phyloP scores from a whole-genome alignment of 2,797 vertebrate genomes.

The Alosa sapidissima region DNA sequence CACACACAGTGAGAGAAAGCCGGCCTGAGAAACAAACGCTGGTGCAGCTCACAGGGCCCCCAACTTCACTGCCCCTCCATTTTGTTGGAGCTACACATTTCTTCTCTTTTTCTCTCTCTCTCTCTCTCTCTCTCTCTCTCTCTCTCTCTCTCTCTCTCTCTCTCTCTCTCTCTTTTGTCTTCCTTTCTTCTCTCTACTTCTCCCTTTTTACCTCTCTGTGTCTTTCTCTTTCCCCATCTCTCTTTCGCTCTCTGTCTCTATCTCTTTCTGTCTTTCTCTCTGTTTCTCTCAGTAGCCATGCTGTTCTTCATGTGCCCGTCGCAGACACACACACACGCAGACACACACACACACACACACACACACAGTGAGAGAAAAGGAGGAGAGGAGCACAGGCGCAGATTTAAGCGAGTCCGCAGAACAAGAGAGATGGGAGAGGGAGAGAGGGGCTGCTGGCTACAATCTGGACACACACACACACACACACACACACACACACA shows the following conservation, averaged over 20 bases:
- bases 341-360: not conserved
- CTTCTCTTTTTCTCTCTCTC: constrained; percentile 32
- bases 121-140: not conserved
- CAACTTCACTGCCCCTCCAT: not conserved
- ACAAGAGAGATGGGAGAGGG: too few relatives aligned
- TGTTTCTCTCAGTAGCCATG: not conserved
- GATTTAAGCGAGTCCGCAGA: too few relatives aligned
- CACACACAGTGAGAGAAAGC: not conserved
- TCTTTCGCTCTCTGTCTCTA: constrained; percentile 62
- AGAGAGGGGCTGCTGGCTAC: too few relatives aligned
- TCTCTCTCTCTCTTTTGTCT: constrained; percentile 2
- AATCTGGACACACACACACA: not conserved
- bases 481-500: not conserved
- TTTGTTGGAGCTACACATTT: not conserved
- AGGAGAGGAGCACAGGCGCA: too few relatives aligned
- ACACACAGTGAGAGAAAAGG: not conserved
- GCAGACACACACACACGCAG: constrained; percentile 5
- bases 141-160: not conserved
- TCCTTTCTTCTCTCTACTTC: constrained; percentile 34
- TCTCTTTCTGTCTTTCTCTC: constrained; percentile 39
- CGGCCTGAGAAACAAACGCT: not conserved
- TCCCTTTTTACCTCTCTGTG: not conserved
- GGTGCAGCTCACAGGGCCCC: not conserved
- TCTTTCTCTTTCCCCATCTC: constrained; percentile 42
- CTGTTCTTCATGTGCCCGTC: not conserved